Conservation (phyloP, 1,140 invertebrate genomes). For the Eumeta japonica region DNA sequence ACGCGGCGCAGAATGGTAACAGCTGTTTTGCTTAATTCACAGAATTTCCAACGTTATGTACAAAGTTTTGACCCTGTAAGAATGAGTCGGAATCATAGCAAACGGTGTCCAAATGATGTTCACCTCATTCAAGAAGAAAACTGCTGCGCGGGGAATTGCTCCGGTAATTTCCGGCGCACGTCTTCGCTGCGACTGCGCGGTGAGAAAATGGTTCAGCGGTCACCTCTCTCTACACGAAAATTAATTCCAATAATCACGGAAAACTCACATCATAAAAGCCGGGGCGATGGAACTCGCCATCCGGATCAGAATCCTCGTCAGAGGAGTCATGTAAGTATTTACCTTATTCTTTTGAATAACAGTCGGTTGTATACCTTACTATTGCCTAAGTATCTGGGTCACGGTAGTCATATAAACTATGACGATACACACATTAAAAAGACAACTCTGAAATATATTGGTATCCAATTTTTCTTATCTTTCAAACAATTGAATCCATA, state of each 20-base stretch:
- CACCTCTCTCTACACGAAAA: slow-evolving; percentile 45
- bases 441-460: no score
- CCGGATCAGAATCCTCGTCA: slow-evolving; percentile 42
- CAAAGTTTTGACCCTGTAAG: no score
- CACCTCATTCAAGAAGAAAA: slow-evolving; percentile 47
- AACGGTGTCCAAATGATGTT: no score
- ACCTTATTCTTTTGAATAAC: no score
- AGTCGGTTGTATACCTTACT: no score
- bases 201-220: slow-evolving; percentile 55
- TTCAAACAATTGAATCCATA: not conserved
- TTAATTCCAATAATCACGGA: slow-evolving; percentile 54
- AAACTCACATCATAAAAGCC: slow-evolving; percentile 41
- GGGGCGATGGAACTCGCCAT: slow-evolving; percentile 43
- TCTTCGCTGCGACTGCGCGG: slow-evolving; percentile 56
- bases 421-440: no score
- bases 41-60: no score
- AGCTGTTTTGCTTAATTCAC: no score
- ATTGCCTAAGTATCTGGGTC: no score
- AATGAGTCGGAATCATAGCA: no score
- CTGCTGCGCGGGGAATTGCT: slow-evolving; percentile 48
- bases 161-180: slow-evolving; percentile 47
- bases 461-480: not conserved
- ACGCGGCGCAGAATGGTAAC: slow-evolving; percentile 14
- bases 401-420: no score
- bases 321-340: slow-evolving; percentile 48